Evolutionary conservation across 2,797 vertebrate genomes (phyloP).

Genomic region (Dryobates pubescens): DNA sequence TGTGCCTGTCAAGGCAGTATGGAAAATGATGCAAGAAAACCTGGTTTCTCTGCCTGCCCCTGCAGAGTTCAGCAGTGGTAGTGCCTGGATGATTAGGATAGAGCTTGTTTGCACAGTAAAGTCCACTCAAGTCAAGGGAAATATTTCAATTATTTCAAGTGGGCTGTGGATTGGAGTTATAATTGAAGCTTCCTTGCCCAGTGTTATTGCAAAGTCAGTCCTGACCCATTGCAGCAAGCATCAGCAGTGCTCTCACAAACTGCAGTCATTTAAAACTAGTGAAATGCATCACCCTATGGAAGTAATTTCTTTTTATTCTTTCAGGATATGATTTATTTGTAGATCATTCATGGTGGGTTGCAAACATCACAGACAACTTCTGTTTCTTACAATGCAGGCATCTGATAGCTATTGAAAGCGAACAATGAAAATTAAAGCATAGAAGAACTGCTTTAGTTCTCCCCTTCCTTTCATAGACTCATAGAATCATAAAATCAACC

Average conservation of each 20-base stretch:
- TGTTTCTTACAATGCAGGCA: not conserved
- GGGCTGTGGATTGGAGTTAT: not conserved
- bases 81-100: not conserved
- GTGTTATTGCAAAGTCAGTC: not conserved
- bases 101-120: not conserved
- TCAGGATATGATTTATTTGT: not conserved
- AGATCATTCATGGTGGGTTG: not conserved
- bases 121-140: conserved; percentile 16
- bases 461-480: not conserved
- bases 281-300: not conserved
- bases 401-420: not conserved
- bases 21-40: not conserved
- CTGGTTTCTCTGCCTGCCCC: not conserved
- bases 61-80: not conserved
- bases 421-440: not conserved
- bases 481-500: too few relatives aligned
- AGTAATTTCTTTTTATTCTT: not conserved
- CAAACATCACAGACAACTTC: not conserved
- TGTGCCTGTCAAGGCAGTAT: not conserved
- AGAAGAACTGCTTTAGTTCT: not conserved
- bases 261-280: conserved; percentile 13
- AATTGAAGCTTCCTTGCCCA: conserved; percentile 1
- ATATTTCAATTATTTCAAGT: conserved; percentile 36
- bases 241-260: not conserved
- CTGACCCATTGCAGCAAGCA: not conserved